Evolutionary conservation across 1,140 invertebrate species (phyloP).

Genomic region (Dendroctonus valens): DNA sequence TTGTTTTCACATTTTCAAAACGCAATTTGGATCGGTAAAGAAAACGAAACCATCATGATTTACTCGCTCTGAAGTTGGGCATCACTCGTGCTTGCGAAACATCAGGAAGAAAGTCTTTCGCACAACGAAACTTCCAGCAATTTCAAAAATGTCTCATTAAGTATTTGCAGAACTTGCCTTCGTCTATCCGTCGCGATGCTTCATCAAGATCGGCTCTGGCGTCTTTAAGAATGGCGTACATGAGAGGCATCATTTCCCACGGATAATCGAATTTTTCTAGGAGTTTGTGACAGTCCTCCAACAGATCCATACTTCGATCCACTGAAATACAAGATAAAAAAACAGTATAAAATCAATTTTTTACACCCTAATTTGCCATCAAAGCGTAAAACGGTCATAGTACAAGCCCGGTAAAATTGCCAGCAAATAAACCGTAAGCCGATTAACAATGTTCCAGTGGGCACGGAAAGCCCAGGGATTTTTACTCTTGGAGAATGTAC

Average conservation of each 20-base stretch:
- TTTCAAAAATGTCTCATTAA: neutral
- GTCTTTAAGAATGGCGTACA: slow-evolving; percentile 70
- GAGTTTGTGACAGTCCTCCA: slow-evolving; percentile 68
- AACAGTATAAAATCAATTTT: neutral
- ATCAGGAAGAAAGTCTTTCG: too few relatives aligned
- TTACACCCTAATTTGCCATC: too few relatives aligned
- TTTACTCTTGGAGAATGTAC: slow-evolving; percentile 10
- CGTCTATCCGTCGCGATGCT: slow-evolving; percentile 65
- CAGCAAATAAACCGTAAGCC: too few relatives aligned
- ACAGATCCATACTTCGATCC: slow-evolving; percentile 58
- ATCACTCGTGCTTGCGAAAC: too few relatives aligned
- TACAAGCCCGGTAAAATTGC: too few relatives aligned
- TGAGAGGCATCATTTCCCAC: slow-evolving; percentile 69
- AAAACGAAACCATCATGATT: too few relatives aligned
- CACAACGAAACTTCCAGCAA: too few relatives aligned
- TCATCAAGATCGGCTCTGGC: slow-evolving; percentile 66
- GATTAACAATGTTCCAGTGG: too few relatives aligned
- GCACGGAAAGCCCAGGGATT: neutral
- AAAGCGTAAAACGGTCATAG: too few relatives aligned
- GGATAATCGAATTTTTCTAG: slow-evolving; percentile 69
- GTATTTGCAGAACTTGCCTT: slow-evolving; percentile 60
- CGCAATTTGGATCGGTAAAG: too few relatives aligned
- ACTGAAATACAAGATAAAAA: slow-evolving; percentile 50
- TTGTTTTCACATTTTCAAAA: too few relatives aligned
- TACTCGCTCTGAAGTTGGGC: too few relatives aligned